Conservation (phyloP, 2,888 invertebrate species). For the Vanessa cardui region DNA sequence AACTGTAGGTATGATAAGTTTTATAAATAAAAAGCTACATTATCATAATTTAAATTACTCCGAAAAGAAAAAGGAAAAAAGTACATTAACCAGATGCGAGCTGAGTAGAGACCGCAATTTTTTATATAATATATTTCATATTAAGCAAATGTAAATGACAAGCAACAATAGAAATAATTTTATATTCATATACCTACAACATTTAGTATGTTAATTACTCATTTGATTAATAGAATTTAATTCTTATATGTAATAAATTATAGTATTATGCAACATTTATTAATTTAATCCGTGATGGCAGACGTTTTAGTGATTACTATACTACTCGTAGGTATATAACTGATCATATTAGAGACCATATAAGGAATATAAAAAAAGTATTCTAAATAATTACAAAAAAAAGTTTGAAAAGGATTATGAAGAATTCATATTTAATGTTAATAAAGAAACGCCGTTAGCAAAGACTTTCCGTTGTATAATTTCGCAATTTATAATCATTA, state of each 20-base stretch:
- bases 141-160: neutral
- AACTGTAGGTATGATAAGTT: neutral
- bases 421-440: slow-evolving; percentile 43
- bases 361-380: neutral
- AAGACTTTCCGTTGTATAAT: slow-evolving; percentile 67
- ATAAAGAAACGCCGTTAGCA: slow-evolving; percentile 59
- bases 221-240: too few relatives aligned
- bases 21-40: neutral
- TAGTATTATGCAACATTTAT: too few relatives aligned
- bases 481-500: slow-evolving; percentile 77
- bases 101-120: slow-evolving; percentile 9
- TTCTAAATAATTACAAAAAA: slow-evolving; percentile 2
- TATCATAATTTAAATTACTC: slow-evolving; percentile 53
- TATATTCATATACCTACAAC: too few relatives aligned
- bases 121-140: slow-evolving; percentile 5
- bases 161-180: neutral
- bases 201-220: too few relatives aligned
- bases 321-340: too few relatives aligned
- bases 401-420: slow-evolving; percentile 1
- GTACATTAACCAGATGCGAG: slow-evolving; percentile 57
- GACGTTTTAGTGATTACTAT: too few relatives aligned
- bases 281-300: too few relatives aligned
- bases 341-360: too few relatives aligned
- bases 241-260: too few relatives aligned
- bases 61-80: slow-evolving; percentile 61